Evolutionary conservation across 2,113 vertebrate genomes (phyloP).

Genomic region (Aptenodytes forsteri): DNA sequence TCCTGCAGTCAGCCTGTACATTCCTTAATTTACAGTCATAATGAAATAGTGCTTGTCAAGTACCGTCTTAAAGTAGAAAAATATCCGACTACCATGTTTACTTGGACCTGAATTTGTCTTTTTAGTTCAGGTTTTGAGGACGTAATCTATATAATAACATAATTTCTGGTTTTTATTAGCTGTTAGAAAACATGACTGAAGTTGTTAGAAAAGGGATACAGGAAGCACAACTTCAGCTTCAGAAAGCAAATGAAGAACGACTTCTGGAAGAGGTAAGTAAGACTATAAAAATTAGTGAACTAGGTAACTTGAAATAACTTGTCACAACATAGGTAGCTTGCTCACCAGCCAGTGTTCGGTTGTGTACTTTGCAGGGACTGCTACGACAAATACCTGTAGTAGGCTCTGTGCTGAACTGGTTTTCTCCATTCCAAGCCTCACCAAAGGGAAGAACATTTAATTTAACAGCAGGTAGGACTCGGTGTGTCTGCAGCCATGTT

Average conservation of each 20-base stretch:
- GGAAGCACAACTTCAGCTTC: conserved; percentile 92
- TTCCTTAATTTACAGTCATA: neutral
- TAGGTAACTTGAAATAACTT: neutral
- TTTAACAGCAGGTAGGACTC: conserved; percentile 87
- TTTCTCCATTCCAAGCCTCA: conserved; percentile 89
- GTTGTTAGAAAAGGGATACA: conserved; percentile 93
- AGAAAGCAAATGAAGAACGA: conserved; percentile 89
- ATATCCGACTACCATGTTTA: neutral
- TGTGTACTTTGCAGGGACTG: conserved; percentile 81
- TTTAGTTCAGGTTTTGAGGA: too few species aligned
- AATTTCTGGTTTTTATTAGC: conserved; percentile 69
- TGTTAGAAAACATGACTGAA: conserved; percentile 98
- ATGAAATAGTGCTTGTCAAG: neutral
- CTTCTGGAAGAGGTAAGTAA: conserved; percentile 94
- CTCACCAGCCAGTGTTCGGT: neutral
- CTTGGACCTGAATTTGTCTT: too few species aligned
- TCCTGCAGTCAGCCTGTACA: neutral
- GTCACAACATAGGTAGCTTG: rapidly evolving
- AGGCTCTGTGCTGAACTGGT: conserved; percentile 95
- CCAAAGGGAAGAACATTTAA: conserved; percentile 91
- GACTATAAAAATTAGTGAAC: neutral
- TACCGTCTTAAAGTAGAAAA: neutral
- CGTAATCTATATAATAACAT: neutral
- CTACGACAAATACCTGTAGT: conserved; percentile 93
- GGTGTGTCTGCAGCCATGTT: neutral